These are phyloP conservation scores for Hetaerina titia DNA, from an alignment of 2,888 invertebrate genomes.

Conservation along the genomic window DNA sequence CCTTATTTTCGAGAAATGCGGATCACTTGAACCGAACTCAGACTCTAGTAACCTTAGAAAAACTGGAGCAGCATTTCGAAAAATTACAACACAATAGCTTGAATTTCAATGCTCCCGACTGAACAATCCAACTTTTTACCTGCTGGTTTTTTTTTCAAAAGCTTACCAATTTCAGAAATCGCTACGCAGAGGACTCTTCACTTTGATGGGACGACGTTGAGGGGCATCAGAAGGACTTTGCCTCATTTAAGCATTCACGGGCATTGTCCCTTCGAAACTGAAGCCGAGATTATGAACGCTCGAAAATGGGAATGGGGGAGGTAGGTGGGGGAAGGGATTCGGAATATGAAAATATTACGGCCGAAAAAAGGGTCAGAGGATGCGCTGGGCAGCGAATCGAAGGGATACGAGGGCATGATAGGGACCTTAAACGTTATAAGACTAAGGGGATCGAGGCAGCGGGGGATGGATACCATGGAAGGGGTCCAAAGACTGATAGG, in stretches of 20 bases:
- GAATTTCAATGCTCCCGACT: too few relatives aligned
- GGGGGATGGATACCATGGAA: neutral
- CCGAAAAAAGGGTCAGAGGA: neutral
- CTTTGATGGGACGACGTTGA: too few relatives aligned
- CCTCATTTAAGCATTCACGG: neutral
- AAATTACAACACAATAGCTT: too few relatives aligned
- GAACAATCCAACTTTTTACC: too few relatives aligned
- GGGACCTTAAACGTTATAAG: neutral
- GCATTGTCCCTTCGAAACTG: neutral
- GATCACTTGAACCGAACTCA: too few relatives aligned
- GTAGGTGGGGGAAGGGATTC: neutral
- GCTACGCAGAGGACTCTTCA: too few relatives aligned
- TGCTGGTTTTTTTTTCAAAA: too few relatives aligned
- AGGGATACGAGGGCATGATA: neutral
- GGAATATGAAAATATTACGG: neutral
- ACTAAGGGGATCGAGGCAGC: neutral
- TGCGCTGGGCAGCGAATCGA: neutral
- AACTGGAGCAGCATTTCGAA: too few relatives aligned
- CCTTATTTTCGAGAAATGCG: too few relatives aligned
- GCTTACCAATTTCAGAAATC: too few relatives aligned
- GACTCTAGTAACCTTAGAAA: too few relatives aligned
- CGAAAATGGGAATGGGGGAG: neutral
- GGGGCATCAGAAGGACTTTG: too few relatives aligned
- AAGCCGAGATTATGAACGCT: neutral
- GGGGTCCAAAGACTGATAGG: constrained; percentile 43